phyloP scores from a whole-genome alignment of 2,888 invertebrate genomes.

The Gastracanthus pulcherrimus region DNA sequence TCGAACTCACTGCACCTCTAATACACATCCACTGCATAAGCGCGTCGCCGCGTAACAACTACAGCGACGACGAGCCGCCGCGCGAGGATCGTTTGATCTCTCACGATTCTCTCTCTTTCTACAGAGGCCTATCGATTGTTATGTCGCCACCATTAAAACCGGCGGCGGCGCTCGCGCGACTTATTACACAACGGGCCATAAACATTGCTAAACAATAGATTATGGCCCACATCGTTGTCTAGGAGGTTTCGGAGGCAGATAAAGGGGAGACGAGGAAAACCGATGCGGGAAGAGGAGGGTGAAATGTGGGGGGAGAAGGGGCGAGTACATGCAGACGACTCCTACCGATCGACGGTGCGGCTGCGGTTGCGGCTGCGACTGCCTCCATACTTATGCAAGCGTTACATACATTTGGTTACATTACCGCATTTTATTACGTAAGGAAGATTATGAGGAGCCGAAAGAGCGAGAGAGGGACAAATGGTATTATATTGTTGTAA shows the following conservation, averaged over 20 bases:
- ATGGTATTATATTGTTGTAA: slow-evolving; percentile 7
- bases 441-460: slow-evolving; percentile 69
- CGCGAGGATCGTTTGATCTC: slow-evolving; percentile 29
- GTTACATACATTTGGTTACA: slow-evolving; percentile 77
- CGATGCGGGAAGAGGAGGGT: background rate
- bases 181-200: slow-evolving; percentile 70
- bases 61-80: background rate
- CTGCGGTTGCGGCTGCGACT: slow-evolving; percentile 45
- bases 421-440: slow-evolving; percentile 71
- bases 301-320: background rate
- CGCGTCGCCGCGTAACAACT: background rate
- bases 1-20: background rate
- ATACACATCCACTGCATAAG: background rate
- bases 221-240: slow-evolving; percentile 64
- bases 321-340: background rate
- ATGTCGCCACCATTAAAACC: slow-evolving; percentile 66
- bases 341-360: slow-evolving; percentile 21
- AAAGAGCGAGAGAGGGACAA: slow-evolving; percentile 45
- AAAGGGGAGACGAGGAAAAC: background rate
- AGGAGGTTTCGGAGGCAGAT: slow-evolving; percentile 35
- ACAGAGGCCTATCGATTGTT: slow-evolving; percentile 58
- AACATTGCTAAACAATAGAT: slow-evolving; percentile 75
- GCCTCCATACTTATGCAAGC: slow-evolving; percentile 71
- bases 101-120: slow-evolving; percentile 9
- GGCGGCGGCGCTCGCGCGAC: slow-evolving; percentile 37